Conservation (phyloP, 2,888 invertebrate species). For the Arrhopalites spinosus region DNA sequence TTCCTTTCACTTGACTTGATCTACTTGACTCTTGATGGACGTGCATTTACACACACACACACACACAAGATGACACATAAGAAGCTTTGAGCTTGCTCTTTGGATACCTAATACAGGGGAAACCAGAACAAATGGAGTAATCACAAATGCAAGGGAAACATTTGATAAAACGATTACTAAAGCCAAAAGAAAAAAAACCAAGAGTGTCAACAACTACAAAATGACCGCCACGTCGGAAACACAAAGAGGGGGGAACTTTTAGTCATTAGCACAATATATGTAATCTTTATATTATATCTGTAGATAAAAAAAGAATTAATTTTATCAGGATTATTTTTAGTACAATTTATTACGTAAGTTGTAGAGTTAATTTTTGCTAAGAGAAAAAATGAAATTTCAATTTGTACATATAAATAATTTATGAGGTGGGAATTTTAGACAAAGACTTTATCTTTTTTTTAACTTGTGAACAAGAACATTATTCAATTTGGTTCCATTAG, state of each 20-base stretch:
- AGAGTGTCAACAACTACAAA: conserved; percentile 21
- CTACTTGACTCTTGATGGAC: conserved; percentile 36
- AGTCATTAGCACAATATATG: too few relatives aligned
- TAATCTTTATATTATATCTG: too few relatives aligned
- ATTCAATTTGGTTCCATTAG: conserved; percentile 26
- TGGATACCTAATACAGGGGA: neutral
- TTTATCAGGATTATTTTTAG: too few relatives aligned
- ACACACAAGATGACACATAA: neutral
- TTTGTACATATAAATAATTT: conserved; percentile 16
- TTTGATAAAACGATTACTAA: conserved; percentile 38
- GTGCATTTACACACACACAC: conserved; percentile 26
- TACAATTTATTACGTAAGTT: too few relatives aligned
- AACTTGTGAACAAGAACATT: conserved; percentile 20
- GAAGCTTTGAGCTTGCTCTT: neutral
- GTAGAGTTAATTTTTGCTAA: too few relatives aligned
- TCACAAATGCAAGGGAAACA: conserved; percentile 30
- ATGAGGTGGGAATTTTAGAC: neutral
- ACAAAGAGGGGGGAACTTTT: too few relatives aligned
- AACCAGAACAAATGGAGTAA: conserved; percentile 37
- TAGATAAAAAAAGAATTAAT: too few relatives aligned
- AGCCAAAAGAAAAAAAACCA: conserved; percentile 20
- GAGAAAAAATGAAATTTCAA: conserved; percentile 7
- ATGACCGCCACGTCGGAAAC: too few relatives aligned
- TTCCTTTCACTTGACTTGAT: conserved; percentile 37
- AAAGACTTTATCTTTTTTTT: neutral